A percentile compares a stretch with the other conserved stretches of the same genome.
Conservation (phyloP, 2,113 vertebrate species). For the Microcebus jonahi region DNA sequence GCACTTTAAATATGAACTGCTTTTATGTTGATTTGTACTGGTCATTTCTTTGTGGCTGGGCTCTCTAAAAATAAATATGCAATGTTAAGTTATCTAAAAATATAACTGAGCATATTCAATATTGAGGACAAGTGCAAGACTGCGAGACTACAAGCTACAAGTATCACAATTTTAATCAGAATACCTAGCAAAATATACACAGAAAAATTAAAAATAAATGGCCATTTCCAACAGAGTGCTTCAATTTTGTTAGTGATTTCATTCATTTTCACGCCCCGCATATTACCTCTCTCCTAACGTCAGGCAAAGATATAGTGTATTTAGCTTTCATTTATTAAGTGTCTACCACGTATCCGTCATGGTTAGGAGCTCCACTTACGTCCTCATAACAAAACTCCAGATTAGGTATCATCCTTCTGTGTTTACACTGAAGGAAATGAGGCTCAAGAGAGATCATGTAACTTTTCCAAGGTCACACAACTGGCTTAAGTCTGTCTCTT, state of each 20-base stretch:
- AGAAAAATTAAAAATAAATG: slow-evolving; percentile 37
- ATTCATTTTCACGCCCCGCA: slow-evolving; percentile 3
- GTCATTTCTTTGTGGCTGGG: neutral
- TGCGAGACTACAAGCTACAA: neutral
- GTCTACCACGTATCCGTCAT: neutral
- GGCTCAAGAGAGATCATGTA: slow-evolving; percentile 3
- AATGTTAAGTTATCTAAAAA: slow-evolving; percentile 60
- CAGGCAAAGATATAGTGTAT: neutral
- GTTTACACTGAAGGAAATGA: slow-evolving; percentile 9
- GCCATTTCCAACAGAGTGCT: neutral
- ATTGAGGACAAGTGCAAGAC: neutral
- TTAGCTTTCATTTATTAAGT: slow-evolving; percentile 1
- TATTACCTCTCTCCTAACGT: slow-evolving; percentile 11
- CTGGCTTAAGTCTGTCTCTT: neutral
- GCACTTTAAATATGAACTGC: neutral
- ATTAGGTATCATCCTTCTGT: neutral
- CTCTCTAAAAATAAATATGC: slow-evolving; percentile 56
- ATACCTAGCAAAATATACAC: neutral
- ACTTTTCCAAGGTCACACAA: neutral
- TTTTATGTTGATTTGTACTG: slow-evolving; percentile 34
- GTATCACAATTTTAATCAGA: slow-evolving; percentile 33
- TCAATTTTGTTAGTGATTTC: neutral
- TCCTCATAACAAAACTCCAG: neutral
- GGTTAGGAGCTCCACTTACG: neutral
- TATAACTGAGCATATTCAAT: slow-evolving; percentile 39